Conservation (phyloP, 2,888 invertebrate species). For the Macrostomum cliftonense region DNA sequence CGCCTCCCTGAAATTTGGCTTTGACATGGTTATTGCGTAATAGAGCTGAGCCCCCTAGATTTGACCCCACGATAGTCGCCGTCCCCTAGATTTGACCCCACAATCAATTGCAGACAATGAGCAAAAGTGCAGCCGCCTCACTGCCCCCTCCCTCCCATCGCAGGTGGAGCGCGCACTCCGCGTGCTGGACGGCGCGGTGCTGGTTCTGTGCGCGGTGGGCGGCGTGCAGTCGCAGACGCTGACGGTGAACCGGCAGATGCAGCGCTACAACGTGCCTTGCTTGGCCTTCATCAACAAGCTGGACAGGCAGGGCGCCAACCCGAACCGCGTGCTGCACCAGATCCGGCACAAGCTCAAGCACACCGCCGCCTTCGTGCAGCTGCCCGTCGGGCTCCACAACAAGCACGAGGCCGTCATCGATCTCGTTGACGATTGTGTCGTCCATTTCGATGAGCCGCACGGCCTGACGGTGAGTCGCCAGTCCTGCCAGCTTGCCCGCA, state of each 20-base stretch:
- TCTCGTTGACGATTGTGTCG: slow-evolving; percentile 48
- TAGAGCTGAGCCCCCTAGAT: too few species aligned
- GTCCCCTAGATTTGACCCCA: too few species aligned
- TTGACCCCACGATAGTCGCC: too few species aligned
- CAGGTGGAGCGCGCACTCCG: slow-evolving; percentile 72
- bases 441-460: too few species aligned
- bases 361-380: slow-evolving; percentile 81
- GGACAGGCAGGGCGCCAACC: slow-evolving; percentile 75
- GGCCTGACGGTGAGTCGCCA: neutral
- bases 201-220: slow-evolving; percentile 86
- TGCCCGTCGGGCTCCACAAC: slow-evolving; percentile 80
- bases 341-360: slow-evolving; percentile 64
- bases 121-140: too few species aligned
- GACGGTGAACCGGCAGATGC: slow-evolving; percentile 80
- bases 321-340: slow-evolving; percentile 44
- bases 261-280: slow-evolving; percentile 81
- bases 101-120: too few species aligned
- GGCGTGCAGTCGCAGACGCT: slow-evolving; percentile 94
- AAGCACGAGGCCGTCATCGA: slow-evolving; percentile 73
- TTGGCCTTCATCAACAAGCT: slow-evolving; percentile 91
- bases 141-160: too few species aligned
- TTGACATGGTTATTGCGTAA: too few species aligned
- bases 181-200: slow-evolving; percentile 78
- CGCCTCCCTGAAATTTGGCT: too few species aligned
- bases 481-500: too few species aligned